Conservation (phyloP, 2,797 vertebrate genomes). For the Myripristis murdjan region DNA sequence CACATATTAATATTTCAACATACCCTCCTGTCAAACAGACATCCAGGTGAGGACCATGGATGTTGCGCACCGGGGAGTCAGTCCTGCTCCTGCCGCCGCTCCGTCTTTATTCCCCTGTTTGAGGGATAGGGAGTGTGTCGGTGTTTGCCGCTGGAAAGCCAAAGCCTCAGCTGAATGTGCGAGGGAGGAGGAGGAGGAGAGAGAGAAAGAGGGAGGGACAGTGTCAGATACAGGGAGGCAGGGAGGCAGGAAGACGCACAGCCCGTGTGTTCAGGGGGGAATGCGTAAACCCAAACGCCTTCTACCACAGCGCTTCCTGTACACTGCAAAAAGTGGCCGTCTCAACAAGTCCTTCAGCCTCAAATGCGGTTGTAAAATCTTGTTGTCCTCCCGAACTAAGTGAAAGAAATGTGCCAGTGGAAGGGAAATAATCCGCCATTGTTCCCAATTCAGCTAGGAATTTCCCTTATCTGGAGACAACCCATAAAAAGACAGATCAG, state of each 20-base stretch:
- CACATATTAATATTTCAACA: slow-evolving; percentile 44
- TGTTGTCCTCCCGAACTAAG: slow-evolving; percentile 2
- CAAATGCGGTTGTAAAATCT: too few relatives aligned
- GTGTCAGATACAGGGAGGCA: slow-evolving; percentile 71
- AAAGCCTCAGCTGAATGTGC: slow-evolving; percentile 58
- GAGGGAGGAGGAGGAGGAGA: slow-evolving; percentile 40
- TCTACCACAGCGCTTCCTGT: not conserved
- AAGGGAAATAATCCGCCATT: slow-evolving; percentile 28
- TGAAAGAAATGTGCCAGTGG: slow-evolving; percentile 14
- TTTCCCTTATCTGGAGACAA: too few relatives aligned
- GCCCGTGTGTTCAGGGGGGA: slow-evolving; percentile 22
- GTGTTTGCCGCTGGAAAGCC: slow-evolving; percentile 68
- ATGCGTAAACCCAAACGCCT: slow-evolving; percentile 15
- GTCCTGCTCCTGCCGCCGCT: slow-evolving; percentile 69
- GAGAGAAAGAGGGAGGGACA: slow-evolving; percentile 72
- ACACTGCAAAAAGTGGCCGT: not conserved
- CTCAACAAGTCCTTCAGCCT: slow-evolving; percentile 59
- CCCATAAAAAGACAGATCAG: too few relatives aligned
- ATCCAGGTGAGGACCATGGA: slow-evolving; percentile 78
- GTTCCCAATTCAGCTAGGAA: slow-evolving; percentile 33
- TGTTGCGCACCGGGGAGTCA: slow-evolving; percentile 66
- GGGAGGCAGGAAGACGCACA: slow-evolving; percentile 38
- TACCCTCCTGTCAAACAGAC: slow-evolving; percentile 81
- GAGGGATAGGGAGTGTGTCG: slow-evolving; percentile 63
- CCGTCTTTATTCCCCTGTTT: slow-evolving; percentile 65